Evolutionary conservation across 2,888 invertebrate genomes (phyloP), one percentile per base, ranked within the genome.

Genomic region (Archips crataeganus): DNA sequence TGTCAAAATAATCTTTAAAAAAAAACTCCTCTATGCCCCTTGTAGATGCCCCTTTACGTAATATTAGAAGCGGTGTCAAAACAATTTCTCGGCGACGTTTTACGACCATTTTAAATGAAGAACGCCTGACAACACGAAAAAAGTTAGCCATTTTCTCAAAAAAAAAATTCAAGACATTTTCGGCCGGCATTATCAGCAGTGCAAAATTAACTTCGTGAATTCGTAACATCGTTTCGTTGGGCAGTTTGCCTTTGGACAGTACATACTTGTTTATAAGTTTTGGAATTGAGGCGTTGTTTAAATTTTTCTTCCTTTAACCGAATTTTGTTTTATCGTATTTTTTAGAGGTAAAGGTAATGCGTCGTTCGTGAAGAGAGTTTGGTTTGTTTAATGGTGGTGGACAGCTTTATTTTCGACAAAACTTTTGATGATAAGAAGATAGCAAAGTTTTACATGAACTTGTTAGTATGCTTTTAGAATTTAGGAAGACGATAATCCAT

Each of bases 91-190:
- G 79, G 73, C 81, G 80, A 78, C 79, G 76, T 81, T 91, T 91
- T 89, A 90, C 85, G 89, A 85, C 74, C 79, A 81, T 87, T 88
- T 87, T 85, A 88, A 89, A 89, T 85, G 86, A 87, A 83, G 82
- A 84, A 83, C 81, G 80, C 79, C 77, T 78, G 77, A 80, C 77
- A 78, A 73, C 77, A 51, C 63, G 74, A 71, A 73, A 76, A 79
- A 79, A 82, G 73, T 77, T 77, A 64, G 75, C 74, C 77, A 80
- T 79, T 76, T 78, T 79, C 79, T 78, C 79, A 45, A 45, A 49
- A 76, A 79, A 83, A 81, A 77, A 77, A 73, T 51, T 64, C 63
- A 63, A 69, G 49, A 68, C 42, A 69, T 73, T 49, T 64, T 63
- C 59, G n/a, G 54, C 57, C 59, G 13, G 57, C 68, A 68, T 73